A percentile compares a stretch with the other conserved stretches of the same genome.
Conservation (phyloP, 2,888 invertebrate species). For the Junonia oenone region DNA sequence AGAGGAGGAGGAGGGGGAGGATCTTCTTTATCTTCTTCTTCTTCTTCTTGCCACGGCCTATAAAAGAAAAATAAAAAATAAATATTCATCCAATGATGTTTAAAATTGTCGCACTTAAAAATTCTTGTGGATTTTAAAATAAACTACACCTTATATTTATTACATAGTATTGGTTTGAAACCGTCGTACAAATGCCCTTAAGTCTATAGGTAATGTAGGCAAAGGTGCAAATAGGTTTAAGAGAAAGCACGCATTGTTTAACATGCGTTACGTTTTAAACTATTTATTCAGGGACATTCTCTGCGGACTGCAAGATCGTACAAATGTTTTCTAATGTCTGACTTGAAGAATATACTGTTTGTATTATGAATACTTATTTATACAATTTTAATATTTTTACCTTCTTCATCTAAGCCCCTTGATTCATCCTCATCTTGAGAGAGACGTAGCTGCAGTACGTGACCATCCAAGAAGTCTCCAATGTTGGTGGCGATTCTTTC, state of each 20-base stretch:
- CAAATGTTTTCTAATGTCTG: constrained; percentile 18
- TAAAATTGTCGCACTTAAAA: too few species aligned
- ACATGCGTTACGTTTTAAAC: constrained; percentile 23
- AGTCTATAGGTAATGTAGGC: not conserved
- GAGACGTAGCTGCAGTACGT: constrained; percentile 67
- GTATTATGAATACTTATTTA: not conserved
- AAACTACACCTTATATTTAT: not conserved
- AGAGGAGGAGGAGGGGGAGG: constrained; percentile 85
- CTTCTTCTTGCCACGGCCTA: constrained; percentile 87
- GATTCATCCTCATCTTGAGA: constrained; percentile 59
- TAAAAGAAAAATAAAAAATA: constrained; percentile 30
- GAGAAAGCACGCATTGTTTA: constrained; percentile 29
- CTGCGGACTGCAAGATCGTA: constrained; percentile 12
- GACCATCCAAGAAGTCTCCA: constrained; percentile 66
- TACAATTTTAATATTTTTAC: constrained; percentile 35
- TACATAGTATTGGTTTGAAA: not conserved
- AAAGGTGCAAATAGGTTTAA: constrained; percentile 18
- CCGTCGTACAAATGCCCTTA: not conserved
- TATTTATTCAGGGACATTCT: constrained; percentile 12
- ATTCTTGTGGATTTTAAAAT: too few species aligned
- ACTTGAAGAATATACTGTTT: not conserved
- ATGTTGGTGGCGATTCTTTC: constrained; percentile 67
- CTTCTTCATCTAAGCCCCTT: constrained; percentile 68
- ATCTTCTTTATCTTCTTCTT: constrained; percentile 89
- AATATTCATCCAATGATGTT: too few species aligned